Evolutionary conservation across 2,888 invertebrate species (phyloP).

Genomic region (Drosophila differens): DNA sequence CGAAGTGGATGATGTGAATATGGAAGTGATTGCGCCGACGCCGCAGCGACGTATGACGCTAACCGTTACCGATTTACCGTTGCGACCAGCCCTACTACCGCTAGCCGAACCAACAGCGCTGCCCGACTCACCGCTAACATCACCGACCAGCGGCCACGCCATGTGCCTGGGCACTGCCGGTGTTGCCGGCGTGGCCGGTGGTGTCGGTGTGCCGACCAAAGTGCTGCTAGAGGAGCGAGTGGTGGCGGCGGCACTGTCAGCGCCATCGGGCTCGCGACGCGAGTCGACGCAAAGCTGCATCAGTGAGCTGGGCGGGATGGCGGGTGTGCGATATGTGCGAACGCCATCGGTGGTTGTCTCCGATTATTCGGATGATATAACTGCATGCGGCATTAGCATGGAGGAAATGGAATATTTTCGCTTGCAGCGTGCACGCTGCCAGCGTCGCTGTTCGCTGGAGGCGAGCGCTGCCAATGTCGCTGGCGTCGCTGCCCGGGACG

Average conservation of each 20-base stretch:
- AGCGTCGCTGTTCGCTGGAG: constrained; percentile 83
- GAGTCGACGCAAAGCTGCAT: constrained; percentile 85
- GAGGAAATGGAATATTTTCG: constrained; percentile 88
- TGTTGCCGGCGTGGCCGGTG: not conserved
- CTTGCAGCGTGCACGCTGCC: constrained; percentile 84
- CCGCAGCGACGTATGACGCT: constrained; percentile 83
- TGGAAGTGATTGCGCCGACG: constrained; percentile 35
- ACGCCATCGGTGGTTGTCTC: constrained; percentile 95
- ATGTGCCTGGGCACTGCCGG: constrained; percentile 1
- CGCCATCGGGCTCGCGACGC: constrained; percentile 85
- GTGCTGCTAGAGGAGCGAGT: constrained; percentile 87
- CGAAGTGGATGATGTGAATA: constrained; percentile 70
- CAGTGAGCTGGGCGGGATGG: constrained; percentile 86
- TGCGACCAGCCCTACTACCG: constrained; percentile 84
- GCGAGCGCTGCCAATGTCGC: constrained; percentile 66
- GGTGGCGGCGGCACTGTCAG: constrained; percentile 86
- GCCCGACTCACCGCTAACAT: constrained; percentile 81
- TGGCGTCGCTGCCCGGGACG: constrained; percentile 55
- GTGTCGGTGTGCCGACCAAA: constrained; percentile 80
- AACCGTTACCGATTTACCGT: constrained; percentile 84
- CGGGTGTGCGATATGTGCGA: constrained; percentile 88
- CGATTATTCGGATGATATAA: constrained; percentile 92
- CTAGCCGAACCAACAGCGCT: constrained; percentile 84
- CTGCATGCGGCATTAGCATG: constrained; percentile 86
- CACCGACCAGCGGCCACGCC: constrained; percentile 50